Conservation (phyloP, 1,140 invertebrate species). For the Lepidostoma basale region DNA sequence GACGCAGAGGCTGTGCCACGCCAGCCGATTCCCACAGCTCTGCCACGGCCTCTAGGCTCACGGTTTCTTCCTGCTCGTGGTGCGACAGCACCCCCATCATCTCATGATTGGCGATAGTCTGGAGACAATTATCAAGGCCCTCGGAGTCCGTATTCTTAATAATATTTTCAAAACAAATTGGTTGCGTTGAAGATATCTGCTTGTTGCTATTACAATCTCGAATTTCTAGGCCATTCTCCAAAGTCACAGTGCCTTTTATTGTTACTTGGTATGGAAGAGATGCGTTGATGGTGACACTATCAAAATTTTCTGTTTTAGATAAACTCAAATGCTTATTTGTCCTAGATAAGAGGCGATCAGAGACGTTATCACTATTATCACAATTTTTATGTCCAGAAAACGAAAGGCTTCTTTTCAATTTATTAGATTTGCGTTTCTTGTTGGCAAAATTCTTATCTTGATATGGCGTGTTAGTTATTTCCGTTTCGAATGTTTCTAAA, state of each 20-base stretch:
- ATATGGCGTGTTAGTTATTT: not conserved
- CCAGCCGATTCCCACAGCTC: constrained; percentile 77
- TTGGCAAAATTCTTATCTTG: constrained; percentile 4
- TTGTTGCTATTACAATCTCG: constrained; percentile 18
- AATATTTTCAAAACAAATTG: constrained; percentile 4
- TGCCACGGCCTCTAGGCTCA: constrained; percentile 60
- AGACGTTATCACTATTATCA: not conserved
- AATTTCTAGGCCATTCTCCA: not conserved
- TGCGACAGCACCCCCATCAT: not conserved
- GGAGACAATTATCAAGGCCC: not conserved
- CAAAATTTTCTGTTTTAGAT: constrained; percentile 15
- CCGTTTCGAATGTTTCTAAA: constrained; percentile 13
- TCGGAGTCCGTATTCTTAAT: constrained; percentile 10
- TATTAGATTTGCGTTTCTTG: constrained; percentile 31
- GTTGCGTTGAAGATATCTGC: not conserved
- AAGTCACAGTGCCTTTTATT: not conserved
- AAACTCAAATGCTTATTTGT: constrained; percentile 10
- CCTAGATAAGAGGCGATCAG: constrained; percentile 2
- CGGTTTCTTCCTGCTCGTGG: not conserved
- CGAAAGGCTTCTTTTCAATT: constrained; percentile 25
- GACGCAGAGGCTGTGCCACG: constrained; percentile 64
- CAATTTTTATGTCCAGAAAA: constrained; percentile 6
- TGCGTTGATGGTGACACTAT: not conserved
- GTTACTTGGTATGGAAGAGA: not conserved
- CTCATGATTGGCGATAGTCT: not conserved